These are phyloP conservation scores for Helicoverpa armigera DNA, from an alignment of 1,140 invertebrate genomes.

Conservation along the genomic window DNA sequence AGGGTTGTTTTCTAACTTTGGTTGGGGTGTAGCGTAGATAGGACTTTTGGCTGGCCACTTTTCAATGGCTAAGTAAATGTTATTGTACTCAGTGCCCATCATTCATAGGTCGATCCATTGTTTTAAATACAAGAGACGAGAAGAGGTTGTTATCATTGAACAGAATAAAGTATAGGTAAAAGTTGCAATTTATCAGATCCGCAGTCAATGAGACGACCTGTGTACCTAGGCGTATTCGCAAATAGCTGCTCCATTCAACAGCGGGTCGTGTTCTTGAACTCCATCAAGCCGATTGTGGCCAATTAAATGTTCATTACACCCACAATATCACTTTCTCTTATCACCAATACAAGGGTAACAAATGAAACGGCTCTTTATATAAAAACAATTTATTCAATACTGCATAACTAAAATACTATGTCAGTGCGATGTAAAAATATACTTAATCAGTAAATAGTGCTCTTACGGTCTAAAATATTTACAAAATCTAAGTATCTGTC, in stretches of 20 bases:
- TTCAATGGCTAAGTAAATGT: too few relatives aligned
- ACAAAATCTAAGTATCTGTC: conserved; percentile 46
- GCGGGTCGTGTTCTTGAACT: conserved; percentile 46
- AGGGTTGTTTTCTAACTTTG: too few relatives aligned
- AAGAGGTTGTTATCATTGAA: neutral
- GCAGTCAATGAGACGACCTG: neutral
- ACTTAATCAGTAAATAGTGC: conserved; percentile 55
- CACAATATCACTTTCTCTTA: conserved; percentile 45
- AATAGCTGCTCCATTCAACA: conserved; percentile 35
- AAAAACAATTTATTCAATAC: conserved; percentile 76
- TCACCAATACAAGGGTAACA: conserved; percentile 51
- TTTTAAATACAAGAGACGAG: too few relatives aligned
- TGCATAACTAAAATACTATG: conserved; percentile 59
- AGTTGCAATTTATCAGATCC: neutral
- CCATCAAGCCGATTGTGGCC: conserved; percentile 20
- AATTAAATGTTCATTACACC: conserved; percentile 47
- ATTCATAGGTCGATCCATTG: too few relatives aligned
- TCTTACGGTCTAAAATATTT: conserved; percentile 61
- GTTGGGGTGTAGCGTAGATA: too few relatives aligned
- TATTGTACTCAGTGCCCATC: too few relatives aligned
- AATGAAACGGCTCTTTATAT: conserved; percentile 55
- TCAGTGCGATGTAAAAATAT: conserved; percentile 63
- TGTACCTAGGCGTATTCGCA: neutral
- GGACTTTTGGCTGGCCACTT: too few relatives aligned
- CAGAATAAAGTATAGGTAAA: neutral